Evolutionary conservation across 2,888 invertebrate genomes (phyloP).

Genomic region (Penaeus monodon): DNA sequence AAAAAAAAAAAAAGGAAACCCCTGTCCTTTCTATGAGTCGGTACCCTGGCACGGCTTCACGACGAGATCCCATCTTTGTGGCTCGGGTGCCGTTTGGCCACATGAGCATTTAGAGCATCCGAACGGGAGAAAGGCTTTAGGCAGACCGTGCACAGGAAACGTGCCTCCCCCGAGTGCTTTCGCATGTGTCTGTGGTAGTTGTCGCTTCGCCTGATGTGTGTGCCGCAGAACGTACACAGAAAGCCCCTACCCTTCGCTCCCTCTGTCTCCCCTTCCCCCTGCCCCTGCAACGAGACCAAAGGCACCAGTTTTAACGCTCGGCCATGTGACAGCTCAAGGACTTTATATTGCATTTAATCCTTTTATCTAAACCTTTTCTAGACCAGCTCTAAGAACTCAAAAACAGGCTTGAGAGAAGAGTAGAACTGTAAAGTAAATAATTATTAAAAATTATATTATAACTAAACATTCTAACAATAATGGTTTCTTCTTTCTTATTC

Average conservation of each 20-base stretch:
- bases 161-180: conserved; percentile 43
- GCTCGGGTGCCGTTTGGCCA: conserved; percentile 32
- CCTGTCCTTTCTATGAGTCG: no score
- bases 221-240: conserved; percentile 42
- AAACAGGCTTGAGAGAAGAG: no score
- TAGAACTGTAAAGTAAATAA: no score
- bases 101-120: conserved; percentile 33
- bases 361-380: no score
- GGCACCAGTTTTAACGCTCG: conserved; percentile 23
- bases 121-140: conserved; percentile 41
- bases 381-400: no score
- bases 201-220: conserved; percentile 43
- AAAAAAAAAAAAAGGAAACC: no score
- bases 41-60: neutral
- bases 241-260: conserved; percentile 40
- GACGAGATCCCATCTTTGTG: conserved; percentile 26
- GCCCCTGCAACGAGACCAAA: conserved; percentile 50
- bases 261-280: conserved; percentile 47
- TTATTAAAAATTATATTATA: no score
- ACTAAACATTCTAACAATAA: no score
- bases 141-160: conserved; percentile 33
- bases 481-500: no score
- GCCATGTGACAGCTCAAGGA: neutral
- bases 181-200: conserved; percentile 53
- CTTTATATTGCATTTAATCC: neutral